A percentile compares a stretch with the other conserved stretches of the same genome.
phyloP scores from a whole-genome alignment of 1,140 invertebrate species.

The Oryctes rhinoceros region DNA sequence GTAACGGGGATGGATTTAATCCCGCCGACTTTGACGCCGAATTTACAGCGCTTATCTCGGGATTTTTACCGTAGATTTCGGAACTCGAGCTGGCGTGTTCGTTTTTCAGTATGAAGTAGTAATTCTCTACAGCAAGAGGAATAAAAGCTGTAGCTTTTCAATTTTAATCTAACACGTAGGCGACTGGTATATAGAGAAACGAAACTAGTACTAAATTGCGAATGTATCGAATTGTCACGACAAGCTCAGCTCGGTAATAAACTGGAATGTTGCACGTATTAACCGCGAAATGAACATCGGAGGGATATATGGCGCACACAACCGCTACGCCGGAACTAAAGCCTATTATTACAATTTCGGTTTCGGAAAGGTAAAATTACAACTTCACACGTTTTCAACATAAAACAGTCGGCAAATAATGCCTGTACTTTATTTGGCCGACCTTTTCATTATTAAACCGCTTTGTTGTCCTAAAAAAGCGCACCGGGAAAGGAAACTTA shows the following conservation, averaged over 20 bases:
- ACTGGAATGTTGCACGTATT: background rate
- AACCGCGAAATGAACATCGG: slow-evolving; percentile 11
- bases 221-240: background rate
- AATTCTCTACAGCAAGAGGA: background rate
- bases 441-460: background rate
- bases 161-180: background rate
- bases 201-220: background rate
- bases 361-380: slow-evolving; percentile 29
- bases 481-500: slow-evolving; percentile 1
- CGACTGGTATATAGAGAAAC: background rate
- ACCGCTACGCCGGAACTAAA: background rate
- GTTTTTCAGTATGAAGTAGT: background rate
- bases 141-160: background rate
- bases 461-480: background rate
- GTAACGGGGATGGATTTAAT: background rate
- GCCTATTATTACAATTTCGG: slow-evolving; percentile 23
- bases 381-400: slow-evolving; percentile 27
- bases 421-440: background rate
- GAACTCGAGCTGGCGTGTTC: background rate
- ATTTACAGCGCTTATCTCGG: slow-evolving; percentile 5
- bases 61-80: background rate
- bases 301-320: background rate
- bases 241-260: background rate
- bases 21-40: background rate
- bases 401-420: slow-evolving; percentile 1